Conservation (phyloP, 2,888 invertebrate genomes). For the Copidosoma aretas region DNA sequence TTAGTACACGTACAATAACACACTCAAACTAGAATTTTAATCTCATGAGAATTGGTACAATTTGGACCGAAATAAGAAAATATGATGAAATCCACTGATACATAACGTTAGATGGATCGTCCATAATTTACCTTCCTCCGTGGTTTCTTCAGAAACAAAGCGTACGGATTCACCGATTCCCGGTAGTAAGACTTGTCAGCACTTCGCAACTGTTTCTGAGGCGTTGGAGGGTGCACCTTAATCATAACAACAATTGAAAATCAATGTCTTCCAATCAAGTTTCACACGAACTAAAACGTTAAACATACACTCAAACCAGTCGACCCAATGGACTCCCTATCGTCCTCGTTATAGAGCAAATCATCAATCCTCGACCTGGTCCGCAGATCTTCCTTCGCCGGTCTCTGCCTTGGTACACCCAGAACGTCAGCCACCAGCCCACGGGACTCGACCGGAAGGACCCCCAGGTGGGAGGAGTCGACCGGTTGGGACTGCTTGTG, state of each 20-base stretch:
- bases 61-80: no score
- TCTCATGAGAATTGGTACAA: no score
- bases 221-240: conserved; percentile 55
- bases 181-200: conserved; percentile 6
- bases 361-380: no score
- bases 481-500: conserved; percentile 51
- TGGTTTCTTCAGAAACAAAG: conserved; percentile 53
- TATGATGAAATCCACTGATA: no score
- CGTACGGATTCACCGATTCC: conserved; percentile 50
- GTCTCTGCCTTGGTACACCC: conserved; percentile 48
- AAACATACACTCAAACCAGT: not conserved
- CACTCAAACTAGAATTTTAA: no score
- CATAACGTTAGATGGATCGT: no score
- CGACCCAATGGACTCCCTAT: not conserved
- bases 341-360: not conserved
- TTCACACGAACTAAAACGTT: not conserved
- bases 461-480: conserved; percentile 39
- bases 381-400: not conserved
- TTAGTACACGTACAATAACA: not conserved
- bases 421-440: conserved; percentile 53
- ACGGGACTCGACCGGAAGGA: conserved; percentile 51
- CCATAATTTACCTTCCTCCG: conserved; percentile 52
- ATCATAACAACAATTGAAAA: not conserved
- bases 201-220: conserved; percentile 28
- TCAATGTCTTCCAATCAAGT: not conserved